Evolutionary conservation across 2,888 invertebrate species (phyloP), one percentile per base, ranked within the genome.

Genomic region (Dendrolimus houi): DNA sequence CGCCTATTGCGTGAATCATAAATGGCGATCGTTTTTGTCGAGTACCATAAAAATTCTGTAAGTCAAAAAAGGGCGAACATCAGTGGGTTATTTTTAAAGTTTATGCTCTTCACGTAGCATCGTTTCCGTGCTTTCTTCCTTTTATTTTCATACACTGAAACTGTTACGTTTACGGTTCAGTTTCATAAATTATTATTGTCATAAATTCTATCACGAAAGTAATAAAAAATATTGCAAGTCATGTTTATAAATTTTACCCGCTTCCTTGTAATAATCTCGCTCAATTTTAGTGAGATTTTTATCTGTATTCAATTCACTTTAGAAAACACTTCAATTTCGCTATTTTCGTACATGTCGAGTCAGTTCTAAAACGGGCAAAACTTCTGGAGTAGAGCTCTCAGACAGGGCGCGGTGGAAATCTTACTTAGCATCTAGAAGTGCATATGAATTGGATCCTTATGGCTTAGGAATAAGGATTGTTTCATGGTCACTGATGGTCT

Each of bases 261-360:
- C 47, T 47, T 47, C 10, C 12, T 10, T 10, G 9, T 47, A 47
- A 60, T 57, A 62, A 62, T 60, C 55, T 58, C 58, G 10, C 47
- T 56, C 58, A 64, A 70, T 62, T 68, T 69, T 69, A 70, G 62
- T 64, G 14, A 71, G 71, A 70, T 72, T 70, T 70, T 68, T 75
- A 72, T 75, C 74, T 75, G 71, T 76, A 75, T 77, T 77, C 75
- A 69, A 79, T 81, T 76, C 75, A 79, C 81, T 83, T 73, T 77
- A 73, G 73, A 73, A 76, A 83, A 81, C 80, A 80, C 80, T 82
- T 82, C 78, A 79, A 77, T 80, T 79, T 77, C 67, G 71, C 81
- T 85, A 86, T 86, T 87, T 86, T 84, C 81, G 82, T 82, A 81
- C 81, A 85, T 79, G 80, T 84, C 81, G 80, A 78, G 77, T 79